These are phyloP conservation scores for Thalpophila matura DNA, from an alignment of 2,888 invertebrate species.

Conservation along the genomic window DNA sequence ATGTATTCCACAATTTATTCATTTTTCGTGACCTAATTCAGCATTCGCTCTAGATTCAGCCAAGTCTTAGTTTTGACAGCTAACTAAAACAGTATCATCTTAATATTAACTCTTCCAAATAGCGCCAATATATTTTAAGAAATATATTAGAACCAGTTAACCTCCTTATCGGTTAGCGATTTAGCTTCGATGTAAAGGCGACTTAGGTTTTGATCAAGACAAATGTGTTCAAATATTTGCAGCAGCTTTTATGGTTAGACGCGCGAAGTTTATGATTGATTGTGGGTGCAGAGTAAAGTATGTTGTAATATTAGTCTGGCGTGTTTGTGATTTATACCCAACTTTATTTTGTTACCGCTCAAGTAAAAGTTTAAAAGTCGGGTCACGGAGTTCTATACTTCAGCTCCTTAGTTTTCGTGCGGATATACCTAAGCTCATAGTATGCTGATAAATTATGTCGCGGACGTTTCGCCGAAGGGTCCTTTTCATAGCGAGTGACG, in stretches of 20 bases:
- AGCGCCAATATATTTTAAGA: slow-evolving; percentile 8
- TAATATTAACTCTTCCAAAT: neutral
- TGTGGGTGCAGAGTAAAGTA: slow-evolving; percentile 41
- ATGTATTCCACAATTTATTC: slow-evolving; percentile 9
- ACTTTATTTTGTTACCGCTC: slow-evolving; percentile 28
- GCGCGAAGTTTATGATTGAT: slow-evolving; percentile 59
- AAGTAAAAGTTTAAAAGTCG: slow-evolving; percentile 26
- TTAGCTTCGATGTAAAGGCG: slow-evolving; percentile 25
- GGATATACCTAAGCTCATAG: slow-evolving; percentile 30
- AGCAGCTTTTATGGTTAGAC: slow-evolving; percentile 40
- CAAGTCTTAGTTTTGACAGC: neutral
- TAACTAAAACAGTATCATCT: neutral
- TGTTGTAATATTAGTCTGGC: slow-evolving; percentile 43
- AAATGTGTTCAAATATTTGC: slow-evolving; percentile 55
- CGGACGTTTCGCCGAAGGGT: slow-evolving; percentile 32
- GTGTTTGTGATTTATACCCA: slow-evolving; percentile 35
- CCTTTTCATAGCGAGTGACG: slow-evolving; percentile 49
- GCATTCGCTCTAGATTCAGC: neutral
- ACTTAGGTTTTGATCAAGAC: slow-evolving; percentile 55
- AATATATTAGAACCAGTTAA: slow-evolving; percentile 19
- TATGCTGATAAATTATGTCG: slow-evolving; percentile 52
- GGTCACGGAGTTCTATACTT: slow-evolving; percentile 34
- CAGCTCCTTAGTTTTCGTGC: slow-evolving; percentile 8
- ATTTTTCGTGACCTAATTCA: slow-evolving; percentile 6
- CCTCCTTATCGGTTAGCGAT: neutral